These are phyloP conservation scores for Cirrhinus mrigala DNA, from an alignment of 2,797 vertebrate species.

Conservation along the genomic window DNA sequence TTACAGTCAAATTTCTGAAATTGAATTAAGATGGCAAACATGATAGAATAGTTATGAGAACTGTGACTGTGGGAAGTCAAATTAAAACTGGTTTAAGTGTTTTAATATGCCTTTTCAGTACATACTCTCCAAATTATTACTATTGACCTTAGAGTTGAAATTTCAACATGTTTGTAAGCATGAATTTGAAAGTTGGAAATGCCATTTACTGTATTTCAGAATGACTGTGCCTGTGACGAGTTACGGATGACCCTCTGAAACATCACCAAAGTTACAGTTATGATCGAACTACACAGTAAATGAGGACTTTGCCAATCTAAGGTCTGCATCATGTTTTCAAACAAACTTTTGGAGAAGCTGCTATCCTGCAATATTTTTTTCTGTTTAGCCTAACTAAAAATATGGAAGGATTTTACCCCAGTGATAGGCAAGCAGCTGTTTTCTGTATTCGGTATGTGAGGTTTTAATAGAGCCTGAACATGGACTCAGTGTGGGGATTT, in stretches of 20 bases:
- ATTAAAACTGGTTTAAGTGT: neutral
- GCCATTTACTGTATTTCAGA: neutral
- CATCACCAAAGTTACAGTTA: neutral
- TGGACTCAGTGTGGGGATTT: conserved; percentile 45
- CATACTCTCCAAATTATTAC: neutral
- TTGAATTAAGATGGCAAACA: neutral
- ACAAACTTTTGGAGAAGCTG: neutral
- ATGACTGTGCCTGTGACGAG: neutral
- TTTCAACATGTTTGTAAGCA: neutral
- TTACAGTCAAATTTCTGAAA: neutral
- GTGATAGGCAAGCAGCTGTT: conserved; percentile 35
- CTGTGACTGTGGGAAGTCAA: neutral
- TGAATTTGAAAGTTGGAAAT: neutral
- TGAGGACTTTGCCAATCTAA: neutral
- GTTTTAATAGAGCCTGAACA: conserved; percentile 21
- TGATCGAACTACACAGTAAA: neutral
- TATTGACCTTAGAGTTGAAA: neutral
- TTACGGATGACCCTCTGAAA: neutral
- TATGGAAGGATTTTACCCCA: conserved; percentile 22
- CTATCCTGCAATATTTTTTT: neutral
- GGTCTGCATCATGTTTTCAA: neutral
- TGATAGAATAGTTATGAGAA: neutral
- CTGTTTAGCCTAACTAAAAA: neutral
- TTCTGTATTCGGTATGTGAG: conserved; percentile 19
- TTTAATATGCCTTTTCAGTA: neutral